A percentile compares a stretch with the other conserved stretches of the same genome.
These are phyloP conservation scores for Sander lucioperca DNA, from an alignment of 2,113 vertebrate species.

Conservation along the genomic window DNA sequence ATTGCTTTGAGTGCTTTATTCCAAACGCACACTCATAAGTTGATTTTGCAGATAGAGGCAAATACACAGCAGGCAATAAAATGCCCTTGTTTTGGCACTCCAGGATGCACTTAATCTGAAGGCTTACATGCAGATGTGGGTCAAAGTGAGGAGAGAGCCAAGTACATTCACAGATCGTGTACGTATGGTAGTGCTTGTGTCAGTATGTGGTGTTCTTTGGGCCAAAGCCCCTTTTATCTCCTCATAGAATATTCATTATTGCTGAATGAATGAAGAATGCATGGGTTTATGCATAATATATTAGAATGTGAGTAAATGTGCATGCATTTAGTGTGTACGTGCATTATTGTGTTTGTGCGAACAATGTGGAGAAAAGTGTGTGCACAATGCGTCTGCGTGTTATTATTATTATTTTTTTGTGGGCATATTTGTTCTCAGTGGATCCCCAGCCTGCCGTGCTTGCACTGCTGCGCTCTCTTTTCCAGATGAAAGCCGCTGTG, in stretches of 20 bases:
- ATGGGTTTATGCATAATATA: slow-evolving; percentile 43
- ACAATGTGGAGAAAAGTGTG: not conserved
- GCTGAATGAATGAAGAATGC: slow-evolving; percentile 47
- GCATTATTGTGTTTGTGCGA: not conserved
- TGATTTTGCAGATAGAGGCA: slow-evolving; percentile 52
- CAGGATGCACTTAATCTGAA: slow-evolving; percentile 12
- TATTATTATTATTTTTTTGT: not conserved
- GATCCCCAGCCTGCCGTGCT: not conserved
- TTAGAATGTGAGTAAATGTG: slow-evolving; percentile 21
- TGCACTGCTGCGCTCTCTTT: slow-evolving; percentile 23
- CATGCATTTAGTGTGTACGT: slow-evolving; percentile 1
- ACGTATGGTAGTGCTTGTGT: not conserved
- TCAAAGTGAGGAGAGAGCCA: slow-evolving; percentile 12
- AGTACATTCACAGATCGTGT: slow-evolving; percentile 2
- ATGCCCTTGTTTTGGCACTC: slow-evolving; percentile 36
- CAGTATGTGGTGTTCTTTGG: slow-evolving; percentile 19
- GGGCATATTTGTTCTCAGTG: not conserved
- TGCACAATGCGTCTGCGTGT: not conserved
- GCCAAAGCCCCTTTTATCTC: slow-evolving; percentile 46
- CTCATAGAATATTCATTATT: slow-evolving; percentile 59
- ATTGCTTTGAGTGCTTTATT: slow-evolving; percentile 35
- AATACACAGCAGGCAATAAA: slow-evolving; percentile 22
- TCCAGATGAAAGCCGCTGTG: slow-evolving; percentile 52
- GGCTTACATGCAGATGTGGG: slow-evolving; percentile 29
- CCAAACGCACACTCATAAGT: slow-evolving; percentile 37